Evolutionary conservation across 2,888 invertebrate species (phyloP).

Genomic region (Dyspetes luteomarginatus): DNA sequence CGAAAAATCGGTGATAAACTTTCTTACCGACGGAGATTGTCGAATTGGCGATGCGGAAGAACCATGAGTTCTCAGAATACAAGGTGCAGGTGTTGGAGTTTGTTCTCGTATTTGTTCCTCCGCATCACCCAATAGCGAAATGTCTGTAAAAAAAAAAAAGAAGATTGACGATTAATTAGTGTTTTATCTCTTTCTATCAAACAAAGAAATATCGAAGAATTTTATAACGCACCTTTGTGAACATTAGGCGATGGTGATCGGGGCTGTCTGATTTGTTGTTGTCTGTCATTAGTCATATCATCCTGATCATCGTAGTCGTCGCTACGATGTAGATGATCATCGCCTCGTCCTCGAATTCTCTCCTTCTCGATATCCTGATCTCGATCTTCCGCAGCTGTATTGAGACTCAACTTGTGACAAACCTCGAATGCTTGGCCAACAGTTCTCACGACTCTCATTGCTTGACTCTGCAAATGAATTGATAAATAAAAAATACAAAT

Average conservation of each 20-base stretch:
- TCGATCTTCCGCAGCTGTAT: conserved; percentile 82
- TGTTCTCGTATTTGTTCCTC: conserved; percentile 80
- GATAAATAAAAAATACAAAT: conserved; percentile 7
- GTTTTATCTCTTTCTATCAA: neutral
- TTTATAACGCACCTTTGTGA: conserved; percentile 77
- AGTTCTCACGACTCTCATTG: conserved; percentile 98
- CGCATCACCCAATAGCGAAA: conserved; percentile 79
- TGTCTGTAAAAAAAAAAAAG: conserved; percentile 71
- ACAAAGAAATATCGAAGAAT: neutral
- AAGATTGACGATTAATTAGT: neutral
- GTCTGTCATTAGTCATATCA: conserved; percentile 83
- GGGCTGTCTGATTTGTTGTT: conserved; percentile 67
- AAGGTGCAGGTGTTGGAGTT: conserved; percentile 73
- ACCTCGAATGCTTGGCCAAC: conserved; percentile 99
- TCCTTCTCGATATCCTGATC: conserved; percentile 78
- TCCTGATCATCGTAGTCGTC: conserved; percentile 84
- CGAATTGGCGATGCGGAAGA: conserved; percentile 80
- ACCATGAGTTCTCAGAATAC: conserved; percentile 70
- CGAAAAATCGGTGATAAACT: conserved; percentile 16
- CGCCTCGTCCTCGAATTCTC: conserved; percentile 71
- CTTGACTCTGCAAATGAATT: conserved; percentile 94
- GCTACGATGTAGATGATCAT: conserved; percentile 77
- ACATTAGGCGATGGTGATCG: conserved; percentile 79
- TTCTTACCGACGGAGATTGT: conserved; percentile 79
- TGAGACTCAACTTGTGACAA: conserved; percentile 96